These are phyloP conservation scores for Agrochola litura DNA, from an alignment of 2,888 invertebrate genomes.

Conservation along the genomic window DNA sequence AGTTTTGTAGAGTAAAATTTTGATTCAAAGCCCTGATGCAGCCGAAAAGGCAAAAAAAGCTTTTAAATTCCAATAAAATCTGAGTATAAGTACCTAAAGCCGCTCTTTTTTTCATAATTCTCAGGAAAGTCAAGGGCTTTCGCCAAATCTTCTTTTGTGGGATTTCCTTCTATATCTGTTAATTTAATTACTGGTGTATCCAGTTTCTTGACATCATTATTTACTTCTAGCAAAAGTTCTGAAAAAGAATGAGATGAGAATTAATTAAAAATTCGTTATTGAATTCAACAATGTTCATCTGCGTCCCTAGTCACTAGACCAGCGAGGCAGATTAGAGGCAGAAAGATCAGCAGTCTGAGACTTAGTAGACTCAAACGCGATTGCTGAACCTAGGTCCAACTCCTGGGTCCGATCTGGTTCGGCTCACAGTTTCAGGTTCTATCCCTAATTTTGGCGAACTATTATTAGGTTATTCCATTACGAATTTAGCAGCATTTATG, in stretches of 20 bases:
- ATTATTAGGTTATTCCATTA: background rate
- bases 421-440: no score
- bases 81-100: conserved; percentile 23
- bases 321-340: no score
- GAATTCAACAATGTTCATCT: background rate
- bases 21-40: background rate
- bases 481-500: no score
- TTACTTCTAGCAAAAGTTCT: conserved; percentile 44
- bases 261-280: background rate
- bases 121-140: conserved; percentile 20
- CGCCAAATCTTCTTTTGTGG: conserved; percentile 29
- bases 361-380: background rate
- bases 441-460: no score
- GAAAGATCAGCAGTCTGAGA: no score
- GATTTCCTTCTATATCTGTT: conserved; percentile 33
- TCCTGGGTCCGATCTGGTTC: background rate
- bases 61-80: background rate
- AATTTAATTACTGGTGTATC: conserved; percentile 47
- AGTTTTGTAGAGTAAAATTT: no score
- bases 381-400: background rate
- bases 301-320: background rate
- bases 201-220: conserved; percentile 34
- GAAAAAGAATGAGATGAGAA: conserved; percentile 1
- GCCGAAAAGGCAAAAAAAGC: background rate
- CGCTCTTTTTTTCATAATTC: conserved; percentile 33